These are phyloP conservation scores for Hemicrepidius hirtus DNA, from an alignment of 2,888 invertebrate genomes.

Conservation along the genomic window DNA sequence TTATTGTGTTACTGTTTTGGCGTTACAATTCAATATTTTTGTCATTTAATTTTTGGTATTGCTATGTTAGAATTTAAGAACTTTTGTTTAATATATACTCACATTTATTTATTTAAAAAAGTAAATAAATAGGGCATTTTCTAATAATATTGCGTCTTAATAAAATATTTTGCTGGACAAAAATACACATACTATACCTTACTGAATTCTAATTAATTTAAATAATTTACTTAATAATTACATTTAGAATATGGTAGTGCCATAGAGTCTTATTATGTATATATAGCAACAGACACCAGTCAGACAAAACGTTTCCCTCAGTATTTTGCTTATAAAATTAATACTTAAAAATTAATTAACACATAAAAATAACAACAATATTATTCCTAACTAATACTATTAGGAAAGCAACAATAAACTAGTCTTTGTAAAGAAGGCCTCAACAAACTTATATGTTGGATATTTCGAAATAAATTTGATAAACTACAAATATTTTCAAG, in stretches of 20 bases:
- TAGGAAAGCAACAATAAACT: slow-evolving; percentile 35
- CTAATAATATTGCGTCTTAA: no score
- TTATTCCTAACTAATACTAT: slow-evolving; percentile 36
- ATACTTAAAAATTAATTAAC: slow-evolving; percentile 37
- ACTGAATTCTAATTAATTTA: background rate
- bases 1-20: no score
- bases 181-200: background rate
- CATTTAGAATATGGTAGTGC: slow-evolving; percentile 42
- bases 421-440: slow-evolving; percentile 26
- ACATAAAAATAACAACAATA: slow-evolving; percentile 29
- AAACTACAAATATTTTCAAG: background rate
- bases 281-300: slow-evolving; percentile 15
- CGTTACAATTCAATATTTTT: no score
- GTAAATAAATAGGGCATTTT: no score
- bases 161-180: background rate
- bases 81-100: no score
- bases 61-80: no score
- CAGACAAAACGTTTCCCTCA: slow-evolving; percentile 48
- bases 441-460: background rate
- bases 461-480: background rate
- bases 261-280: slow-evolving; percentile 19
- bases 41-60: no score
- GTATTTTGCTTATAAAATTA: slow-evolving; percentile 29
- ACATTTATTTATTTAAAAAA: no score
- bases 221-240: slow-evolving; percentile 9